These are phyloP conservation scores for Copsychus sechellarum DNA, from an alignment of 2,113 vertebrate genomes.

Conservation along the genomic window DNA sequence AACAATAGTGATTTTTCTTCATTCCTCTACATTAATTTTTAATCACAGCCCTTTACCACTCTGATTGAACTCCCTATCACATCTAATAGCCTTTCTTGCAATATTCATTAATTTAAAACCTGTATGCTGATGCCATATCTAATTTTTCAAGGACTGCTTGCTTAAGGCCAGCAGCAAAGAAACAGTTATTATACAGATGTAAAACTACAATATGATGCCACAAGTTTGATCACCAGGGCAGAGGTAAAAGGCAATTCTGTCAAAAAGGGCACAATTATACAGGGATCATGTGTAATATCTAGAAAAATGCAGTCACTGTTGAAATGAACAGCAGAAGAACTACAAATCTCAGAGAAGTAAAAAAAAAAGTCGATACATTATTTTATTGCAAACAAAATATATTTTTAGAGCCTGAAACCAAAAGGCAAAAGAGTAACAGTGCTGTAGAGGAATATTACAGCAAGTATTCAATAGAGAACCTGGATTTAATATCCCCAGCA, in stretches of 20 bases:
- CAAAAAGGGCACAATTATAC: not conserved
- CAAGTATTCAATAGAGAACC: not conserved
- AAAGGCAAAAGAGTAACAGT: not conserved
- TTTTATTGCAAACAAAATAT: not conserved
- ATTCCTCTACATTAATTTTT: slow-evolving; percentile 75
- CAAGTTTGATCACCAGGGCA: slow-evolving; percentile 48
- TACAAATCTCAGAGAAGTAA: not conserved
- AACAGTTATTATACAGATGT: slow-evolving; percentile 26
- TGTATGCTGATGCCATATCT: slow-evolving; percentile 56
- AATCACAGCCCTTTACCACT: slow-evolving; percentile 62
- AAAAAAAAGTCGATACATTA: not conserved
- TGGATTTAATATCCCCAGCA: slow-evolving; percentile 16
- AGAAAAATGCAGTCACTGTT: not conserved
- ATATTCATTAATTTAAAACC: slow-evolving; percentile 75
- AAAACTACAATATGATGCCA: slow-evolving; percentile 6
- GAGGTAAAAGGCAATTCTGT: not conserved
- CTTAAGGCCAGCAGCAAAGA: slow-evolving; percentile 59
- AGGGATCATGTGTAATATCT: not conserved
- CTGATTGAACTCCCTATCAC: slow-evolving; percentile 71
- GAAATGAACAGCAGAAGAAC: not conserved
- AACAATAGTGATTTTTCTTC: slow-evolving; percentile 65
- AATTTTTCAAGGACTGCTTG: slow-evolving; percentile 70
- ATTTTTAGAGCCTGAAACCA: not conserved
- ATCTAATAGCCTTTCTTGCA: slow-evolving; percentile 67
- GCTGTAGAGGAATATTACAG: slow-evolving; percentile 9